These are phyloP conservation scores for Apogon talboti DNA, from an alignment of 2,797 vertebrate genomes.

Conservation along the genomic window DNA sequence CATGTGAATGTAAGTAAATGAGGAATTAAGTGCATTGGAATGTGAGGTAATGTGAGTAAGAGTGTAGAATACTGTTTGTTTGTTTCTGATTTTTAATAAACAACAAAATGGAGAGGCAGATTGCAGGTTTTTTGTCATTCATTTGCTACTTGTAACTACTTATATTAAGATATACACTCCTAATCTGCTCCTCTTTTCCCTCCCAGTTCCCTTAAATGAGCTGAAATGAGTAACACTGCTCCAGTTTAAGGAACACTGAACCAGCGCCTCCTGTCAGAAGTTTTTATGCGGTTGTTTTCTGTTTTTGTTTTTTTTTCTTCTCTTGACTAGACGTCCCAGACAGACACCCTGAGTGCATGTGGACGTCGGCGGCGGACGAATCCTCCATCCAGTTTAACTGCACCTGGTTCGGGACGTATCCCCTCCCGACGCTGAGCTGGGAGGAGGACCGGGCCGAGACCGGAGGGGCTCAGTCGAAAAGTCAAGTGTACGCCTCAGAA, in stretches of 20 bases:
- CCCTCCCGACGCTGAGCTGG: conserved; percentile 87
- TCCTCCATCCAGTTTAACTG: conserved; percentile 84
- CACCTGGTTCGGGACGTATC: conserved; percentile 88
- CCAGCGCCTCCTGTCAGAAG: background rate
- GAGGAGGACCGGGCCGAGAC: conserved; percentile 36
- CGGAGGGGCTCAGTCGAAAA: background rate
- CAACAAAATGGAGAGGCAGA: no score
- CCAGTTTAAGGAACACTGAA: no score
- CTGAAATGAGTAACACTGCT: background rate
- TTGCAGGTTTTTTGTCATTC: no score
- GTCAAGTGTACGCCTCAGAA: conserved; percentile 33
- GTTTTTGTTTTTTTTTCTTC: no score
- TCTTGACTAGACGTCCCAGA: conserved; percentile 81
- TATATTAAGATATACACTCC: no score
- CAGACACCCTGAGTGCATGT: conserved; percentile 81
- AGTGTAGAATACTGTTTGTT: no score
- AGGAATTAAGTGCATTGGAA: no score
- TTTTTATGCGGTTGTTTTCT: background rate
- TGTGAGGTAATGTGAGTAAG: no score
- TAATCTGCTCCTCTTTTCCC: no score
- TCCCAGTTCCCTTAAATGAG: background rate
- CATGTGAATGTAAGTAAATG: no score
- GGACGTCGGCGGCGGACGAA: conserved; percentile 28
- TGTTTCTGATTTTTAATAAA: no score
- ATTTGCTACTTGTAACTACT: no score